Percentiles rank a stretch among this genome's conserved stretches.
phyloP scores from a whole-genome alignment of 2,113 vertebrate genomes.

The Poicephalus gulielmi region DNA sequence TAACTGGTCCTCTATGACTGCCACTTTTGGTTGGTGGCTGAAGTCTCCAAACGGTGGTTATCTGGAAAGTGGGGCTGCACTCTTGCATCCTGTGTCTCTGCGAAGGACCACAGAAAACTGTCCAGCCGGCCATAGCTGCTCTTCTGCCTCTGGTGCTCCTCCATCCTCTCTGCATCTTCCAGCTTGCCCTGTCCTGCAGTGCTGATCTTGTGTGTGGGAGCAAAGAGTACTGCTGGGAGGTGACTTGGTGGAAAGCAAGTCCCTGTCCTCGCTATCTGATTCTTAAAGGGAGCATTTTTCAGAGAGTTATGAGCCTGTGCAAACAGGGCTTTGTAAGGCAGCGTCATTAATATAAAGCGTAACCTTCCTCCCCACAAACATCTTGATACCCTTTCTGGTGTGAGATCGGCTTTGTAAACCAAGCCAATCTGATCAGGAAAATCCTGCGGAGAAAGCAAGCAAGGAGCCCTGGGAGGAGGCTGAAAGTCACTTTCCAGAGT shows the following conservation, averaged over 20 bases:
- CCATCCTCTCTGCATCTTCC: fast-evolving
- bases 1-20: not conserved
- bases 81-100: not conserved
- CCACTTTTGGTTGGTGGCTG: not conserved
- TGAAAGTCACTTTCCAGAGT: not conserved
- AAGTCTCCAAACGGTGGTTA: not conserved
- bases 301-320: not conserved
- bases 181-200: not conserved
- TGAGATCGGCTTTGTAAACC: conserved; percentile 35
- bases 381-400: conserved; percentile 31
- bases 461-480: not conserved
- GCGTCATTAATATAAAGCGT: not conserved
- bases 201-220: not conserved
- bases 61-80: not conserved
- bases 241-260: not conserved
- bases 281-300: conserved; percentile 6
- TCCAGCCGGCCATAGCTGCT: not conserved
- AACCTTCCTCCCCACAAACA: conserved; percentile 28
- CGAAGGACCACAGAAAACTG: not conserved
- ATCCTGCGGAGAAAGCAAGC: conserved; percentile 52
- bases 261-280: fast-evolving
- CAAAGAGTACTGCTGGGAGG: not conserved
- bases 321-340: conserved; percentile 46
- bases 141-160: fast-evolving
- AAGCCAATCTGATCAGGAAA: conserved; percentile 49